A percentile compares a stretch with the other conserved stretches of the same genome.
Evolutionary conservation across 2,797 vertebrate species (phyloP).

Genomic region (Myotis vivesi): DNA sequence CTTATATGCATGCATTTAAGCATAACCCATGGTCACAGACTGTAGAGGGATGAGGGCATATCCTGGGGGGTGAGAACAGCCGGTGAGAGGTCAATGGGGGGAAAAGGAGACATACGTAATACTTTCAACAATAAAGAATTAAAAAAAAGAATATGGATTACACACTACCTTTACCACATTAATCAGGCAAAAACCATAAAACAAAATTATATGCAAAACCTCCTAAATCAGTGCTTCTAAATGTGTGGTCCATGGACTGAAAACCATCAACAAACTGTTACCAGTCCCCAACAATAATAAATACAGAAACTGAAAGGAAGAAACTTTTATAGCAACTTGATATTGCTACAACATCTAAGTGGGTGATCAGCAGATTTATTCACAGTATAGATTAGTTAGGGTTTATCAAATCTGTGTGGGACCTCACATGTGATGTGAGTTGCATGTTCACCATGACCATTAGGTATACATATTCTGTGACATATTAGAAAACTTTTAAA

Average conservation of each 20-base stretch:
- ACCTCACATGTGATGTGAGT: neutral
- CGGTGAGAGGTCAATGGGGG: too few relatives aligned
- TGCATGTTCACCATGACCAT: neutral
- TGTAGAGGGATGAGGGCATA: too few relatives aligned
- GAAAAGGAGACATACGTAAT: too few relatives aligned
- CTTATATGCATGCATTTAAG: too few relatives aligned
- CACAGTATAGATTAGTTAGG: neutral
- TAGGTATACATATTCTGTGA: neutral
- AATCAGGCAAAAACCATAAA: constrained; percentile 19
- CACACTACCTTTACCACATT: neutral
- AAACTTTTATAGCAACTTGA: constrained; percentile 13
- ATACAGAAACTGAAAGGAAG: neutral
- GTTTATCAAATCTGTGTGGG: neutral
- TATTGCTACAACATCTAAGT: neutral
- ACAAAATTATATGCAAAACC: neutral
- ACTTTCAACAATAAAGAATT: neutral
- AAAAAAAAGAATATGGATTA: neutral
- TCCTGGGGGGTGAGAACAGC: too few relatives aligned
- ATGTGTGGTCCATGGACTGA: neutral
- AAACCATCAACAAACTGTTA: neutral
- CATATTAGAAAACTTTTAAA: neutral
- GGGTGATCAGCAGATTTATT: neutral
- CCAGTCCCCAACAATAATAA: neutral
- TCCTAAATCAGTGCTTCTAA: constrained; percentile 19
- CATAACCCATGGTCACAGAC: too few relatives aligned